phyloP scores from a whole-genome alignment of 2,888 invertebrate species.

The Drosophila melanosoma region DNA sequence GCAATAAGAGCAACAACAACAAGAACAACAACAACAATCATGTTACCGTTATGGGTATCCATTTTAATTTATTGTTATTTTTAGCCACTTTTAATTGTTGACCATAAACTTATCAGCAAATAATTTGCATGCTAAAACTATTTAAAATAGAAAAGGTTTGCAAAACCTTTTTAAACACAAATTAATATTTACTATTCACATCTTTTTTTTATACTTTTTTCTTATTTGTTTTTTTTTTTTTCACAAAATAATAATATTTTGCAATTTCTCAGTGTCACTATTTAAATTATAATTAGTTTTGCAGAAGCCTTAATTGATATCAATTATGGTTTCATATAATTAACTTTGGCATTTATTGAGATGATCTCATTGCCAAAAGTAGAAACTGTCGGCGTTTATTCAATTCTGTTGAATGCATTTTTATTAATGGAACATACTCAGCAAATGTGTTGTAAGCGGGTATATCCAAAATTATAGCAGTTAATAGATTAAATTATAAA shows the following conservation, averaged over 20 bases:
- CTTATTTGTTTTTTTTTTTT: not conserved
- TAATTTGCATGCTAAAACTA: not conserved
- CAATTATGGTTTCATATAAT: slow-evolving; percentile 43
- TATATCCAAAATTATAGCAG: not conserved
- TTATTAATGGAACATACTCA: not conserved
- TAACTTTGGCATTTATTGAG: slow-evolving; percentile 46
- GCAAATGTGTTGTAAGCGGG: not conserved
- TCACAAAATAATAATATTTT: not conserved
- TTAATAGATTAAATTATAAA: not conserved
- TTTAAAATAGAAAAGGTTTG: not conserved
- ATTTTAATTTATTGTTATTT: slow-evolving; percentile 39
- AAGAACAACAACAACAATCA: slow-evolving; percentile 51
- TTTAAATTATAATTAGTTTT: slow-evolving; percentile 37
- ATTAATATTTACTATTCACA: not conserved
- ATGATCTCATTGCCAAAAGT: slow-evolving; percentile 20
- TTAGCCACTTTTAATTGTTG: not conserved
- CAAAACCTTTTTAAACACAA: not conserved
- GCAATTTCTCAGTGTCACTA: not conserved
- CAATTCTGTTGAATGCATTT: not conserved
- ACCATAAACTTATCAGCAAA: not conserved
- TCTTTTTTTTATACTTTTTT: not conserved
- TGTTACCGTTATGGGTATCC: slow-evolving; percentile 28
- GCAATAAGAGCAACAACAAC: slow-evolving; percentile 44
- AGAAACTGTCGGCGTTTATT: slow-evolving; percentile 28
- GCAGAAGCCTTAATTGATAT: slow-evolving; percentile 29